Conservation (phyloP, 2,797 vertebrate genomes). For the Melanotaenia pygmaea region DNA sequence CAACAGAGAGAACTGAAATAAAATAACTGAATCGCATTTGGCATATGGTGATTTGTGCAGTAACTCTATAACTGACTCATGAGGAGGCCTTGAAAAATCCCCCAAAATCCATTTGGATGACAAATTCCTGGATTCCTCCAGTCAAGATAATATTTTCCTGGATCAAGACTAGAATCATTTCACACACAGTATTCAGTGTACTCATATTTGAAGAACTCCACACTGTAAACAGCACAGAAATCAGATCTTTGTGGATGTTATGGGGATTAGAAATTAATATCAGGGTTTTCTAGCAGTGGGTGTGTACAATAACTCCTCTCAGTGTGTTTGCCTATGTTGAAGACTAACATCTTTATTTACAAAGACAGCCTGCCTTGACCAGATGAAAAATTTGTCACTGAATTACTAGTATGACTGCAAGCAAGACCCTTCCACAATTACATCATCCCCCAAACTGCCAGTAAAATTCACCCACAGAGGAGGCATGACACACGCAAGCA, state of each 20-base stretch:
- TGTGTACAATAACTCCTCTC: not conserved
- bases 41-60: slow-evolving; percentile 40
- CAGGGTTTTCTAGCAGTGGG: slow-evolving; percentile 29
- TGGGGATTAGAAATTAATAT: slow-evolving; percentile 57
- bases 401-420: slow-evolving; percentile 77
- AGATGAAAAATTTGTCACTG: slow-evolving; percentile 75
- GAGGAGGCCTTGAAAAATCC: slow-evolving; percentile 52
- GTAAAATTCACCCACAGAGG: slow-evolving; percentile 61
- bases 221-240: slow-evolving; percentile 56
- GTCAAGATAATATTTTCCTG: slow-evolving; percentile 69
- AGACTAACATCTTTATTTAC: slow-evolving; percentile 73
- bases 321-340: slow-evolving; percentile 28
- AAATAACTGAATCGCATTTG: slow-evolving; percentile 17
- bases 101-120: slow-evolving; percentile 58
- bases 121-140: slow-evolving; percentile 57
- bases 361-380: slow-evolving; percentile 66
- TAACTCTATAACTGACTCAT: slow-evolving; percentile 55
- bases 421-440: slow-evolving; percentile 71
- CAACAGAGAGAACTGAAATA: slow-evolving; percentile 18
- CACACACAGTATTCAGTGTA: slow-evolving; percentile 44
- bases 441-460: slow-evolving; percentile 71
- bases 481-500: slow-evolving; percentile 55
- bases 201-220: slow-evolving; percentile 53
- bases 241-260: slow-evolving; percentile 40
- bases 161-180: slow-evolving; percentile 58